Conservation (phyloP, 2,113 vertebrate species). For the Prochilodus magdalenae region DNA sequence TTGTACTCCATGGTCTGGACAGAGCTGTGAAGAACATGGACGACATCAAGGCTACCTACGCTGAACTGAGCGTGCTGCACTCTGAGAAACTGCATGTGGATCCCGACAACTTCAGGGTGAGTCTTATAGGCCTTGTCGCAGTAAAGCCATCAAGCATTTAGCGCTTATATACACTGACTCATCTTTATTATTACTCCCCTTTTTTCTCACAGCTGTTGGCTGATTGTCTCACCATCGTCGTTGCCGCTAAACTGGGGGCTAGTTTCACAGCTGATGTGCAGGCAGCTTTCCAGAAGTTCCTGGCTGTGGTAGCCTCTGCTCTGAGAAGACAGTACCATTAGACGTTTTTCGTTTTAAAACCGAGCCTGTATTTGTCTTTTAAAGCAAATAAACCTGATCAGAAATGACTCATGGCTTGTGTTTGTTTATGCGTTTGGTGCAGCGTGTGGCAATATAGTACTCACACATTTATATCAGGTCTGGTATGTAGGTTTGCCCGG, state of each 20-base stretch:
- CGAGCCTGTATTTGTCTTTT: slow-evolving; percentile 2
- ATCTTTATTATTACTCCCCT: too few relatives aligned
- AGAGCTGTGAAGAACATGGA: slow-evolving; percentile 74
- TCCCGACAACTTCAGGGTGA: slow-evolving; percentile 84
- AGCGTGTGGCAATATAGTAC: too few relatives aligned
- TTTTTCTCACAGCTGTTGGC: slow-evolving; percentile 49
- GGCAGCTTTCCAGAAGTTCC: slow-evolving; percentile 57
- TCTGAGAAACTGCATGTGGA: slow-evolving; percentile 84
- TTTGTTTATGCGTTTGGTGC: background rate
- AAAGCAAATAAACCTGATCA: background rate
- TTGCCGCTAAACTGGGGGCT: slow-evolving; percentile 26
- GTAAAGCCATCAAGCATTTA: background rate
- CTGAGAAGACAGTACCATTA: slow-evolving; percentile 60
- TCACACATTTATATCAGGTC: too few relatives aligned
- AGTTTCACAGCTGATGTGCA: slow-evolving; percentile 58
- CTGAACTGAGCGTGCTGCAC: slow-evolving; percentile 79
- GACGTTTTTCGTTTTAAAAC: background rate
- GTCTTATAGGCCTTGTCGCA: background rate
- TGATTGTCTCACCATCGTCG: slow-evolving; percentile 42
- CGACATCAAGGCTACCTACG: slow-evolving; percentile 63
- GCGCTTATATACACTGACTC: background rate
- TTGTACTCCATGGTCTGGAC: slow-evolving; percentile 74
- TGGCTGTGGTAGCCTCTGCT: slow-evolving; percentile 42
- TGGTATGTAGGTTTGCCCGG: too few relatives aligned
- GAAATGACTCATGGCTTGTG: background rate